Percentiles rank a stretch among this genome's conserved stretches.
phyloP scores from a whole-genome alignment of 2,797 vertebrate species.

The Neosilurus hyrtlii region DNA sequence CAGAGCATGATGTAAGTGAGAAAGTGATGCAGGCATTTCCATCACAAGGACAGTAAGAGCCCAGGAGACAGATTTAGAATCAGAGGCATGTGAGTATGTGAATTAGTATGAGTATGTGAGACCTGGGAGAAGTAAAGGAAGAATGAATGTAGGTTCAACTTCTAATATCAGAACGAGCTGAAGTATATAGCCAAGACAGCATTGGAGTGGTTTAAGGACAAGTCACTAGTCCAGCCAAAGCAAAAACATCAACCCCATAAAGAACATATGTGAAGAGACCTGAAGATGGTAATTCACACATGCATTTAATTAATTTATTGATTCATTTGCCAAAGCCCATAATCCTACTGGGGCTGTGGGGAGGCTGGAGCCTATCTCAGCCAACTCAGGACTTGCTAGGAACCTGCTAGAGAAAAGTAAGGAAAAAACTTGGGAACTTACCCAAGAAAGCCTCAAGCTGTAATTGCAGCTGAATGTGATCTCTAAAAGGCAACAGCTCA shows the following conservation, averaged over 20 bases:
- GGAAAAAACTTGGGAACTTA: background rate
- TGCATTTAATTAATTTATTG: background rate
- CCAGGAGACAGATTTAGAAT: conserved; percentile 9
- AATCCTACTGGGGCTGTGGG: too few species aligned
- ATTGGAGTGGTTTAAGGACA: background rate
- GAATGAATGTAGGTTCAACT: background rate
- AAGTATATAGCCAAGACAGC: background rate
- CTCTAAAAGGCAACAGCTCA: background rate
- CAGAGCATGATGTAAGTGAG: conserved; percentile 48
- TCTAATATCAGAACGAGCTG: background rate
- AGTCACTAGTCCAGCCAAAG: background rate
- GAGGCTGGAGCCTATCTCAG: too few species aligned
- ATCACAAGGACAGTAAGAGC: conserved; percentile 28
- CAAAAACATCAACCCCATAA: background rate
- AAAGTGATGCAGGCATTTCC: conserved; percentile 44
- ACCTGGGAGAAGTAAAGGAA: background rate
- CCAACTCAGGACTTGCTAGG: background rate
- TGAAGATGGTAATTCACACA: background rate
- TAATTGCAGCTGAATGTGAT: background rate
- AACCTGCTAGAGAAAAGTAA: background rate
- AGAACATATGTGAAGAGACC: background rate
- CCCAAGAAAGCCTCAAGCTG: background rate
- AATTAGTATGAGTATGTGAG: too few species aligned
- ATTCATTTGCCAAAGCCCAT: too few species aligned
- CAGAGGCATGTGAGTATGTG: background rate